Percentiles rank a stretch among this genome's conserved stretches.
phyloP scores from a whole-genome alignment of 2,888 invertebrate genomes.

The Pammene fasciana region DNA sequence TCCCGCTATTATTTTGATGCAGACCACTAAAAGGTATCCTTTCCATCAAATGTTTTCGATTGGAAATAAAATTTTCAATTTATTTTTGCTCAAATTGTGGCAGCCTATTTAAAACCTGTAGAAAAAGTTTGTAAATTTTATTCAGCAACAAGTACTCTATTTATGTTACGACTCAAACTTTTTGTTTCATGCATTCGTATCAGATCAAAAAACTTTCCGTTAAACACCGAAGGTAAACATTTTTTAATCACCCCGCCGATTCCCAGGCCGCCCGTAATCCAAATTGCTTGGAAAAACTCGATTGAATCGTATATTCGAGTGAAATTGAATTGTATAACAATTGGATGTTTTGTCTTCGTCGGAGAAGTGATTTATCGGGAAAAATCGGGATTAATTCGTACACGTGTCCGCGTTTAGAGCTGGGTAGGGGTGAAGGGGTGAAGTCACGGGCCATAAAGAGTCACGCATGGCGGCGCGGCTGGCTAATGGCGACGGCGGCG shows the following conservation, averaged over 20 bases:
- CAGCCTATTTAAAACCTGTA: not conserved
- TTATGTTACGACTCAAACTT: constrained; percentile 5
- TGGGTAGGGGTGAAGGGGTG: constrained; percentile 64
- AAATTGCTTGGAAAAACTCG: constrained; percentile 49
- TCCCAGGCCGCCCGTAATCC: constrained; percentile 43
- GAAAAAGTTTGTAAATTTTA: constrained; percentile 7
- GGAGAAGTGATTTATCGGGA: constrained; percentile 58
- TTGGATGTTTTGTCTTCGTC: constrained; percentile 59
- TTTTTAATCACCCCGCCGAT: constrained; percentile 35
- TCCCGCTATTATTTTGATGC: not conserved
- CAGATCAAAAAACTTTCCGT: constrained; percentile 6
- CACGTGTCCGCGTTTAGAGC: constrained; percentile 79
- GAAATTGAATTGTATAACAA: constrained; percentile 63
- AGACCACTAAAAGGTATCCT: not conserved
- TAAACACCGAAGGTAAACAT: constrained; percentile 16
- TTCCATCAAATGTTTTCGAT: not conserved
- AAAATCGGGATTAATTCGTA: constrained; percentile 77
- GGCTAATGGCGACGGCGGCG: constrained; percentile 63
- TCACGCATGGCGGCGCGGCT: constrained; percentile 71
- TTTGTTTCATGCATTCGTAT: not conserved
- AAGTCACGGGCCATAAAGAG: constrained; percentile 54
- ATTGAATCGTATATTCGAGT: constrained; percentile 47
- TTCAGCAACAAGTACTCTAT: not conserved
- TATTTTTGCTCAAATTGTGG: not conserved
- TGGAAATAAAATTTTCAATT: not conserved